Base-by-base conservation (phyloP, 2,797 vertebrate species). In the Gouania willdenowi region DNA sequence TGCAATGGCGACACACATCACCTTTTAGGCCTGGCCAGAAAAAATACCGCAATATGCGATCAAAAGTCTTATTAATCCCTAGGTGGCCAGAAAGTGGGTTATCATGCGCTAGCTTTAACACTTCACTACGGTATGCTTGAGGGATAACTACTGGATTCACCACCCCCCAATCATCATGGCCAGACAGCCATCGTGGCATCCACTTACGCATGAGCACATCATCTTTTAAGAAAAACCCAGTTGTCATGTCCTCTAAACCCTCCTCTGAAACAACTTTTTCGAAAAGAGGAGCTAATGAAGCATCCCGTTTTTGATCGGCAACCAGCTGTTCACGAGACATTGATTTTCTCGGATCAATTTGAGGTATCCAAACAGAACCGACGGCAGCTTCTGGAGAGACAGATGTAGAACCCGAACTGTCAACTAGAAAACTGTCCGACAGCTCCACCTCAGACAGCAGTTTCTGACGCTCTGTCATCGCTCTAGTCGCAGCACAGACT, bases 1-100 rank as follows among this genome's bases (percentile, higher is more conserved):
- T 21, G 6, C 43, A 48, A 4, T 37, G 13, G 6, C 2, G 15
- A 2, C 4, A 6, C 9, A 43, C 32, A n/a, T 48, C 8, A 1
- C 2, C 4, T 12, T 42, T 47, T 1, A 56, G 4, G 3, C 36
- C 43, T 2, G 28, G 41, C 35, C 50, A 54, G 8, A 56, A 48
- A 2, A 48, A 48, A 26, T 14, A 8, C 0, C 3, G 2, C 5
- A 35, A 5, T 0, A 56, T 3, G 4, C 6, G 13, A 8, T 49
- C 17, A 11, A 38, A 43, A 1, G 39, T 43, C 10, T 57, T 49
- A 1, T 8, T 42, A 1, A 57, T 17, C 2, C 44, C 44, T 0
- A 57, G 13, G 10, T 49, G 44, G 12, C 42, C 31, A 35, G 41
- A 10, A 18, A 19, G 12, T 0, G 7, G 23, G 8, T 21, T 9